Evolutionary conservation across 2,797 vertebrate species (phyloP).

Genomic region (Hafferia zeledoni): DNA sequence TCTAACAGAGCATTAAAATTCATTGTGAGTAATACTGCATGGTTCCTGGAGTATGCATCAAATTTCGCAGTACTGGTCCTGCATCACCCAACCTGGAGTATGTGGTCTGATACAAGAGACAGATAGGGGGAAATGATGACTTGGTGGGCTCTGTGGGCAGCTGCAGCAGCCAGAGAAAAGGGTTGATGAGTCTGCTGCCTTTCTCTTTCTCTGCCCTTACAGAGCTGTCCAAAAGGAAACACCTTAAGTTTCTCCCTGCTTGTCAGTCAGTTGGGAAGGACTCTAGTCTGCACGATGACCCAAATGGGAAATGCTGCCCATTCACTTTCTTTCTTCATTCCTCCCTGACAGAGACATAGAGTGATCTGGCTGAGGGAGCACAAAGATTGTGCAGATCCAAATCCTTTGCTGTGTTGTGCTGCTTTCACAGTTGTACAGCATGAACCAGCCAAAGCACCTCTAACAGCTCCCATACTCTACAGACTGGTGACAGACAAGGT

Average conservation of each 20-base stretch:
- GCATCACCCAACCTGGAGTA: background rate
- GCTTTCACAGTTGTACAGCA: background rate
- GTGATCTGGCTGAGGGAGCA: background rate
- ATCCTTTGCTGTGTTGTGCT: background rate
- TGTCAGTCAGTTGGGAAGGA: background rate
- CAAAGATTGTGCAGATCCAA: background rate
- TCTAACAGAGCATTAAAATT: background rate
- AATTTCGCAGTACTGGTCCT: background rate
- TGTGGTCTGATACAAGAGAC: background rate
- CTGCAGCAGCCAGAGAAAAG: background rate
- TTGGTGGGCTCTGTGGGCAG: too few relatives aligned
- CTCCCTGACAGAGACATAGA: background rate
- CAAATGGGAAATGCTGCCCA: background rate
- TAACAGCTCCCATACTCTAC: background rate
- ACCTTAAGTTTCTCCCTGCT: background rate
- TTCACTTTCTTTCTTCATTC: background rate
- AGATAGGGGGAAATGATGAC: background rate
- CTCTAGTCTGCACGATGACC: background rate
- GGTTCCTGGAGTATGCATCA: background rate
- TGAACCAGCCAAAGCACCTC: background rate
- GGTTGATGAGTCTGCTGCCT: background rate
- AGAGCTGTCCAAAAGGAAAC: background rate
- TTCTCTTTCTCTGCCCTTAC: background rate
- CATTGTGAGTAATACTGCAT: background rate
- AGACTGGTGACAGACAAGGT: background rate